Percentiles rank a stretch among this genome's conserved stretches.
Evolutionary conservation across 1,140 invertebrate species (phyloP).

Genomic region (Ptiloglossa arizonensis): DNA sequence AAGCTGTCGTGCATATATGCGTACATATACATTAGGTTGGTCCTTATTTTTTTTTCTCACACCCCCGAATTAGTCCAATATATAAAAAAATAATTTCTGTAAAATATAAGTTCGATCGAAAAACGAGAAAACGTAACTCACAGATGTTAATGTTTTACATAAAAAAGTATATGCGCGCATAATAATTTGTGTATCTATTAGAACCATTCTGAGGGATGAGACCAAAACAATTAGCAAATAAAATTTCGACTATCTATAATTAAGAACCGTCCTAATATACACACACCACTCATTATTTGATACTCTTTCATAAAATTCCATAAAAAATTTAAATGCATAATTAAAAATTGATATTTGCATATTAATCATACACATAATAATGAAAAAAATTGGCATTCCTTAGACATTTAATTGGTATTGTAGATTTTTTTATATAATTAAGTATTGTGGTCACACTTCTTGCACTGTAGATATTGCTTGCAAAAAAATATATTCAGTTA

Average conservation of each 20-base stretch:
- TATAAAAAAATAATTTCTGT: too few relatives aligned
- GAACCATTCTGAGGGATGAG: too few relatives aligned
- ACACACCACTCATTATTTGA: neutral
- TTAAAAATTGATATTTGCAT: slow-evolving; percentile 8
- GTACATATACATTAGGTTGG: slow-evolving; percentile 22
- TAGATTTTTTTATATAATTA: slow-evolving; percentile 15
- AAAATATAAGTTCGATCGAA: too few relatives aligned
- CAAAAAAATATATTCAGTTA: slow-evolving; percentile 26
- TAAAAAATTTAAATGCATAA: neutral
- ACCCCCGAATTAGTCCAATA: too few relatives aligned
- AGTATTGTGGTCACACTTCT: neutral
- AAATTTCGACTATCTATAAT: too few relatives aligned
- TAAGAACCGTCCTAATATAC: too few relatives aligned
- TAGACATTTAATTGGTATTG: slow-evolving; percentile 20
- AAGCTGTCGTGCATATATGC: neutral
- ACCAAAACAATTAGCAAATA: too few relatives aligned
- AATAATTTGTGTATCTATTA: too few relatives aligned
- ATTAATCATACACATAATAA: slow-evolving; percentile 2
- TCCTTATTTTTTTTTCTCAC: too few relatives aligned
- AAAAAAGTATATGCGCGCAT: too few relatives aligned
- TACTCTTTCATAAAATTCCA: slow-evolving; percentile 14
- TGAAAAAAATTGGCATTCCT: slow-evolving; percentile 5
- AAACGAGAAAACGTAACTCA: too few relatives aligned
- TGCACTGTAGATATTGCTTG: slow-evolving; percentile 1
- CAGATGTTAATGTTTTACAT: too few relatives aligned